Conservation (phyloP, 2,113 vertebrate genomes). For the Camelus bactrianus region DNA sequence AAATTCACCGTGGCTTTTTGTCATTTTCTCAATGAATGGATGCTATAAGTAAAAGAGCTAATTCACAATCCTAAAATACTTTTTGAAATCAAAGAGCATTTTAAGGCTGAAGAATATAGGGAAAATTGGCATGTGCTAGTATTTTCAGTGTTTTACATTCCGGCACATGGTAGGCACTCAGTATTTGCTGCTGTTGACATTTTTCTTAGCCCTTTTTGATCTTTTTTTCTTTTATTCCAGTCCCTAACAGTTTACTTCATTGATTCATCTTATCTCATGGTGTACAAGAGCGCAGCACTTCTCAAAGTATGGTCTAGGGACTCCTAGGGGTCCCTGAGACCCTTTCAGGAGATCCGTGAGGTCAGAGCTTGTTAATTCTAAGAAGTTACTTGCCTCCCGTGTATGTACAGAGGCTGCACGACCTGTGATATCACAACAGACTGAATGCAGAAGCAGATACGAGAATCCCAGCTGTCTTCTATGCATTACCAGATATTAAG, state of each 20-base stretch:
- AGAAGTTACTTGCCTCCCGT: background rate
- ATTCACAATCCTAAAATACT: background rate
- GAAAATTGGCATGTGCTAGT: background rate
- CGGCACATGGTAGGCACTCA: background rate
- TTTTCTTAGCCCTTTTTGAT: background rate
- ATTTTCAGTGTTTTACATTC: background rate
- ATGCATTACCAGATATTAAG: background rate
- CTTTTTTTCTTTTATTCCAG: background rate
- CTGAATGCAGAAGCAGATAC: background rate
- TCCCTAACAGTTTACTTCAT: background rate
- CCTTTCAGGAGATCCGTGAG: background rate
- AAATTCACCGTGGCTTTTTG: conserved; percentile 2
- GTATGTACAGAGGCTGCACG: background rate
- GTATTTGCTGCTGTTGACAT: background rate
- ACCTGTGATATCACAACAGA: background rate
- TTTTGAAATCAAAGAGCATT: background rate
- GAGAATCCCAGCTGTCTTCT: background rate
- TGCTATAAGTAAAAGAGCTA: background rate
- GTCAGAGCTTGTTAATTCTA: conserved; percentile 1
- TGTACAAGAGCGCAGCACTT: background rate
- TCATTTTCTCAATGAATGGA: conserved; percentile 33
- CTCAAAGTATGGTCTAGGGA: background rate
- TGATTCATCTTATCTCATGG: background rate
- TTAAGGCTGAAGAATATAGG: background rate
- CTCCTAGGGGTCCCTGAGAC: too few relatives aligned